Evolutionary conservation across 2,888 invertebrate genomes (phyloP), one percentile per base, ranked within the genome.

Genomic region (Drosophila longiperda): DNA sequence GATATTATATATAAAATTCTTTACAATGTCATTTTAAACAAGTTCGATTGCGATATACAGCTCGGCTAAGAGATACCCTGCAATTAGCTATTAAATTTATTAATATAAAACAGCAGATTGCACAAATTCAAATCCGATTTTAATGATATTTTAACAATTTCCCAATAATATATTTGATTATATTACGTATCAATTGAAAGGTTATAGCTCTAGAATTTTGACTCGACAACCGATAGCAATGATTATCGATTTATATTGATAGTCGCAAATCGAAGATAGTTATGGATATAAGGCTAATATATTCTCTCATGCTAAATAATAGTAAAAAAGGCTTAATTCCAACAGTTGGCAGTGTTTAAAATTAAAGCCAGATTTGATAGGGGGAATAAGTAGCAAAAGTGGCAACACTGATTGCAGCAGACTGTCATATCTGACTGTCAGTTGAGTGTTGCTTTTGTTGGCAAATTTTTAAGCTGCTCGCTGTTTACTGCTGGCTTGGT

Each of bases 381-480:
- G 9, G 17, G 17, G n/a, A 50, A 50, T 2, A 9, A 17, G 23
- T 12, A 26, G 55, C 29, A n/a, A n/a, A 57, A 40, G n/a, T 12
- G 9, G 15, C 32, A 20, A 17, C 57, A 32, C 66, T 54, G 53
- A 54, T 52, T 67, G 70, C 68, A 55, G 61, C 62, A 54, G 52
- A 52, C 23, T 42, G 34, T 12, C 38, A 26, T 61, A 38, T 63
- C 26, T 32, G 55, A 69, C 69, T 77, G 77, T 73, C 48, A 59
- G 72, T 20, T 23, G 29, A 54, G 36, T 34, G 26, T 38, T 29
- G 57, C 40, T 32, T 17, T 57, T 52, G 82, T 85, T 83, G 78
- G 83, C 83, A 73, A 82, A 75, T 78, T 68, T 71, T 69, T 69
- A 55, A 63, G 70, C 62, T 60, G 59, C 23, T 52, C 17, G 53